Evolutionary conservation across 2,888 invertebrate genomes (phyloP).

Genomic region (Altica lythri): DNA sequence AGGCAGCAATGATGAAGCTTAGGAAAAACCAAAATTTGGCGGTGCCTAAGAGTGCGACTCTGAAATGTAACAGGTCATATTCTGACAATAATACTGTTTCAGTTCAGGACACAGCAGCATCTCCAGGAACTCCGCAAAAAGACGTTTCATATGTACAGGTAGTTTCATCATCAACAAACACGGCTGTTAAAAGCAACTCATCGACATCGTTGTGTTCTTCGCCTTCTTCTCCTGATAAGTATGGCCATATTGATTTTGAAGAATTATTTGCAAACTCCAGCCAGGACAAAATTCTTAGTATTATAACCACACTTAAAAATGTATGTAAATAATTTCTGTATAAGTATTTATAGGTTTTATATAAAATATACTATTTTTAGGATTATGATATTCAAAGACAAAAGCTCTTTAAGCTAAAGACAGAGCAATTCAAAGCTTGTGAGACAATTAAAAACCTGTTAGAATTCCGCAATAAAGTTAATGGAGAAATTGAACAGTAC

Average conservation of each 20-base stretch:
- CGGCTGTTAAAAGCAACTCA: constrained; percentile 12
- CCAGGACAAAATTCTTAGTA: constrained; percentile 34
- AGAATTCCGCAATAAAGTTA: constrained; percentile 48
- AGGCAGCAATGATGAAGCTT: constrained; percentile 48
- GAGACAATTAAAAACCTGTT: constrained; percentile 55
- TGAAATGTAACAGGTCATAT: constrained; percentile 41
- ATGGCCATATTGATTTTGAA: constrained; percentile 27
- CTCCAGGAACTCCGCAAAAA: constrained; percentile 50
- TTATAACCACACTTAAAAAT: constrained; percentile 25
- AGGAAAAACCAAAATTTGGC: constrained; percentile 51
- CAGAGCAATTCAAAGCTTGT: constrained; percentile 55
- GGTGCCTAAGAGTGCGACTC: constrained; percentile 45
- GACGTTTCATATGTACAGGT: constrained; percentile 45
- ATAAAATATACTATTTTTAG: neutral
- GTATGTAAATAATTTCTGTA: constrained; percentile 6
- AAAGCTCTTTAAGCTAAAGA: constrained; percentile 51
- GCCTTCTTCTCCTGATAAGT: constrained; percentile 32
- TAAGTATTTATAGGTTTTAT: neutral
- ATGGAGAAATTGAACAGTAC: constrained; percentile 36
- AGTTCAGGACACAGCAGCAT: constrained; percentile 53
- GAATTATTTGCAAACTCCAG: constrained; percentile 24
- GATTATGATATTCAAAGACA: constrained; percentile 42
- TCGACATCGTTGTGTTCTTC: constrained; percentile 24
- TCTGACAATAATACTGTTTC: constrained; percentile 53
- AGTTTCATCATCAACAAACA: constrained; percentile 21